Conservation (phyloP, 2,888 invertebrate genomes). For the Prosopocoilus inquinatus region DNA sequence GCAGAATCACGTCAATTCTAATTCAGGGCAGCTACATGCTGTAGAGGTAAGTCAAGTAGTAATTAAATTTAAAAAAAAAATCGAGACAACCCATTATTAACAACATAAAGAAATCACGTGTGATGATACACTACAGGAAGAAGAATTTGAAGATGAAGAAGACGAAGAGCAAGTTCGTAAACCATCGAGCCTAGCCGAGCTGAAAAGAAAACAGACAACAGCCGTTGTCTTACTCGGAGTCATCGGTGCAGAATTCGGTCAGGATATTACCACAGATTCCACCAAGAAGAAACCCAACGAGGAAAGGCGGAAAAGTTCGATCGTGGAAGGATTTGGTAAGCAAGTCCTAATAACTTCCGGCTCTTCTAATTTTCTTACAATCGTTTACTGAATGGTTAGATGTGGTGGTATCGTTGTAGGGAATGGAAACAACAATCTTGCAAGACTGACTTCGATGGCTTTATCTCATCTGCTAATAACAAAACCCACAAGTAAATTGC, state of each 20-base stretch:
- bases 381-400: too few species aligned
- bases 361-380: background rate
- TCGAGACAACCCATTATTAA: too few species aligned
- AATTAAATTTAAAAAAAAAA: background rate
- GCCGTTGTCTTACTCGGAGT: slow-evolving; percentile 96
- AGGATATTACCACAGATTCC: slow-evolving; percentile 74
- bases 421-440: slow-evolving; percentile 83
- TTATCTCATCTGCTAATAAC: slow-evolving; percentile 88
- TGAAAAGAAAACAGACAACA: slow-evolving; percentile 93
- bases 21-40: slow-evolving; percentile 23
- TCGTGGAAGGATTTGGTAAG: slow-evolving; percentile 71
- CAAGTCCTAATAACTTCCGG: background rate
- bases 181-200: slow-evolving; percentile 80
- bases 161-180: slow-evolving; percentile 84
- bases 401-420: slow-evolving; percentile 57
- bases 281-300: slow-evolving; percentile 61
- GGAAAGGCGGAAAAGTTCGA: slow-evolving; percentile 71
- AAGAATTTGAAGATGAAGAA: slow-evolving; percentile 74
- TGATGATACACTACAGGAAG: slow-evolving; percentile 55
- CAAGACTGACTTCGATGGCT: slow-evolving; percentile 90
- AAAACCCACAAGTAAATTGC: slow-evolving; percentile 79
- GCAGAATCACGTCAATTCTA: slow-evolving; percentile 50
- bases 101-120: too few species aligned
- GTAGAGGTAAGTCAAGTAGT: background rate
- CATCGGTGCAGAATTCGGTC: slow-evolving; percentile 97